phyloP scores from a whole-genome alignment of 1,140 invertebrate species.

The Caenorhabditis inopinata region DNA sequence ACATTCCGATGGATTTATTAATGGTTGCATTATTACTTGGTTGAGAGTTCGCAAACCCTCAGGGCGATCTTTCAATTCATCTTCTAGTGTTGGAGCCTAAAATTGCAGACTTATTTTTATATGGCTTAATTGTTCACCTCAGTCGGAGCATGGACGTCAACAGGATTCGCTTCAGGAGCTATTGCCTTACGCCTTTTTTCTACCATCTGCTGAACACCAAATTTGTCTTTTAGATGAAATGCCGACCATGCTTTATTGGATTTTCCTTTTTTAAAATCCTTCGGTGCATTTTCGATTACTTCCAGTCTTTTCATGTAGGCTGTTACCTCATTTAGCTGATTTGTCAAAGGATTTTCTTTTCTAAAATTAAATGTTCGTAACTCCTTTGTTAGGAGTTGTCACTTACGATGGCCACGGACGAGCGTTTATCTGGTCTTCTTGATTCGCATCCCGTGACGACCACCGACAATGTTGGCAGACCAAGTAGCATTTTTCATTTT shows the following conservation, averaged over 20 bases:
- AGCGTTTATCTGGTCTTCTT: not conserved
- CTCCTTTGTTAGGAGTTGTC: no score
- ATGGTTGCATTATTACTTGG: slow-evolving; percentile 14
- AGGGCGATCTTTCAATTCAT: not conserved
- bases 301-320: slow-evolving; percentile 3
- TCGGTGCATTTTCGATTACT: not conserved
- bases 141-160: not conserved
- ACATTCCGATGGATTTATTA: not conserved
- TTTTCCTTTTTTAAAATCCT: slow-evolving; percentile 17
- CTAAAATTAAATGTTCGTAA: not conserved
- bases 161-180: not conserved
- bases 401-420: not conserved
- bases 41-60: not conserved
- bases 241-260: not conserved
- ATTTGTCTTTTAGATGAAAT: slow-evolving; percentile 6
- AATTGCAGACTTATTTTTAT: not conserved
- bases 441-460: not conserved
- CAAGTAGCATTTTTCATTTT: not conserved
- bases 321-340: not conserved
- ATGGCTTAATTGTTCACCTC: not conserved
- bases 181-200: not conserved
- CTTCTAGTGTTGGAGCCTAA: not conserved
- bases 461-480: not conserved
- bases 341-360: not conserved
- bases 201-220: slow-evolving; percentile 1